These are phyloP conservation scores for Etia nguti DNA, from an alignment of 2,113 vertebrate genomes.

Conservation along the genomic window DNA sequence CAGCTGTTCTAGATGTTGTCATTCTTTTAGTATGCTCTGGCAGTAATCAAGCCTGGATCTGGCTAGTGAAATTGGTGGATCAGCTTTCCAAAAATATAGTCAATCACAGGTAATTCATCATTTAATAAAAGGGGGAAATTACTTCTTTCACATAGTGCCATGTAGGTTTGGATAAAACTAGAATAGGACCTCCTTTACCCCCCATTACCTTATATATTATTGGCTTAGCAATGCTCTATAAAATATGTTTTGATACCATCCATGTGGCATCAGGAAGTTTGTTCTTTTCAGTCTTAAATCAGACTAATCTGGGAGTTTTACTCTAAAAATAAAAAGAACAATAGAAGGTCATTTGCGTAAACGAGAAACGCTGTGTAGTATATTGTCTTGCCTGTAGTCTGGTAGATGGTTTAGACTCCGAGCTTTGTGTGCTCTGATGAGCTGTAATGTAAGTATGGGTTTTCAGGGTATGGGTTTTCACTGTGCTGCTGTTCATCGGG, in stretches of 20 bases:
- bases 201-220: not conserved
- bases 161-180: not conserved
- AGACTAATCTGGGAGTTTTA: not conserved
- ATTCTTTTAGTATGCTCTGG: not conserved
- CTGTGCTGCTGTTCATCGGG: not conserved
- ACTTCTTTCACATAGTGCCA: not conserved
- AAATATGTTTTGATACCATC: not conserved
- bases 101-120: not conserved
- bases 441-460: not conserved
- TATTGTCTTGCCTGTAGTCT: not conserved
- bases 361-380: not conserved
- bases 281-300: not conserved
- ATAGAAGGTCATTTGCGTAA: not conserved
- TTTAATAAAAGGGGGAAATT: not conserved
- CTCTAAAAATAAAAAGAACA: not conserved
- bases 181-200: not conserved
- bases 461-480: not conserved
- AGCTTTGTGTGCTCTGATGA: conserved; percentile 9
- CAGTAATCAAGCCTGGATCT: not conserved
- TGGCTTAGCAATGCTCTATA: not conserved
- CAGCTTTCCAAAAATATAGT: not conserved
- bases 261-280: not conserved
- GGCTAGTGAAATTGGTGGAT: not conserved
- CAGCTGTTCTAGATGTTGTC: not conserved
- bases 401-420: conserved; percentile 4